Evolutionary conservation across 2,113 vertebrate species (phyloP).

Genomic region (Canis aureus): DNA sequence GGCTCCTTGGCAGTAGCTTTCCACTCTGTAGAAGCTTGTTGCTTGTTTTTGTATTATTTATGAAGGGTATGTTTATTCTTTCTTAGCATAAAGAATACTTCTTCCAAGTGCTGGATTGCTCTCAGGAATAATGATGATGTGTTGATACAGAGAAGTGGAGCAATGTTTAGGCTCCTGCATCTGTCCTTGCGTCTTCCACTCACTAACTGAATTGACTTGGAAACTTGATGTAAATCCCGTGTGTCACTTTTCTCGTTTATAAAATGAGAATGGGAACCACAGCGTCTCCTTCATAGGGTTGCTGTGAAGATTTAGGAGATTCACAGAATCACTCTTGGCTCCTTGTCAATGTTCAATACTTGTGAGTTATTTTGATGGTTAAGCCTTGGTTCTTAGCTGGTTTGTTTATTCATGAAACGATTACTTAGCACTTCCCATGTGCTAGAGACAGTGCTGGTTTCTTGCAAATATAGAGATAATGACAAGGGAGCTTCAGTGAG

Average conservation of each 20-base stretch:
- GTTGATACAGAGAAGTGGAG: rapidly evolving
- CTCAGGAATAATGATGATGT: rapidly evolving
- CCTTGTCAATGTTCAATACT: background rate
- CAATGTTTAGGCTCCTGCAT: rapidly evolving
- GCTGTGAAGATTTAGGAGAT: background rate
- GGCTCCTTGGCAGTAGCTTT: background rate
- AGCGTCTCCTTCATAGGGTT: background rate
- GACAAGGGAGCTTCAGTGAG: background rate
- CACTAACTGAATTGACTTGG: background rate
- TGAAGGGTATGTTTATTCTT: background rate
- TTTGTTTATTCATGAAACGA: background rate
- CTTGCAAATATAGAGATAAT: background rate
- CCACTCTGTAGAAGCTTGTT: background rate
- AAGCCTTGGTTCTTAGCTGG: background rate
- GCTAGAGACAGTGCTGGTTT: background rate
- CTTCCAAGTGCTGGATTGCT: background rate
- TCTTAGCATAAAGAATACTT: background rate
- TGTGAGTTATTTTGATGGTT: too few species aligned
- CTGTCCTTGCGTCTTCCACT: too few species aligned
- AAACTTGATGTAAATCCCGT: background rate
- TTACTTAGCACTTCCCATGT: too few species aligned
- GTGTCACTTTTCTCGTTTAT: background rate
- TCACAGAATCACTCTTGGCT: rapidly evolving
- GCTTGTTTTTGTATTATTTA: background rate
- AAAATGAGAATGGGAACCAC: background rate